Evolutionary conservation across 2,113 vertebrate species (phyloP).

Genomic region (Zapornia atra): DNA sequence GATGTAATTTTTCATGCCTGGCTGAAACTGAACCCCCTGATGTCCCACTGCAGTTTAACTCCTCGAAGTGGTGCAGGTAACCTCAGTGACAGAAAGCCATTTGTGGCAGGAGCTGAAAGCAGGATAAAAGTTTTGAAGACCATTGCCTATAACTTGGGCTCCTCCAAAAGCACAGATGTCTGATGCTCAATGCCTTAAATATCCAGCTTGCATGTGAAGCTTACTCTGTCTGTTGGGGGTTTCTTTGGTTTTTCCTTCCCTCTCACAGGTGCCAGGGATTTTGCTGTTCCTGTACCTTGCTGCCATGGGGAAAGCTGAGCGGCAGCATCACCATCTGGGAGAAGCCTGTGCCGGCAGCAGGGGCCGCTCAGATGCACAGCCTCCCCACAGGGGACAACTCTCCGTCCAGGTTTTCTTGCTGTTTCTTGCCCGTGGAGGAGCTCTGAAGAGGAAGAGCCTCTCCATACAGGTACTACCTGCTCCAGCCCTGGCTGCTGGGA

Average conservation of each 20-base stretch:
- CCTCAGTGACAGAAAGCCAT: neutral
- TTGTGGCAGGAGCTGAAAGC: neutral
- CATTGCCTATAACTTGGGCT: neutral
- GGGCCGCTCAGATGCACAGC: neutral
- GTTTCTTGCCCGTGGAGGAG: neutral
- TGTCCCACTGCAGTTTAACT: neutral
- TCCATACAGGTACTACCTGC: neutral
- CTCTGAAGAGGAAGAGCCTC: neutral
- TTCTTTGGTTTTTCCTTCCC: neutral
- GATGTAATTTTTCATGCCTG: neutral
- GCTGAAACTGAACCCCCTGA: neutral
- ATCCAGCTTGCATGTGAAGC: neutral
- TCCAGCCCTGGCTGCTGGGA: neutral
- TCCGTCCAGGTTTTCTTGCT: neutral
- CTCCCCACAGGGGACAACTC: neutral
- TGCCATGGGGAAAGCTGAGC: neutral
- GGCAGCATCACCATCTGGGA: neutral
- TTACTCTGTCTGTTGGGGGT: neutral
- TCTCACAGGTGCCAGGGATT: neutral
- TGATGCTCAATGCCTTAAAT: neutral
- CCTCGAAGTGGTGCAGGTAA: neutral
- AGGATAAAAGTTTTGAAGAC: neutral
- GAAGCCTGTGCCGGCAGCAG: neutral
- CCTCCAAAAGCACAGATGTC: neutral
- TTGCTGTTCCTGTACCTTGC: neutral